These are phyloP conservation scores for Sebastes diaconus DNA, from an alignment of 2,797 vertebrate species.

Conservation along the genomic window DNA sequence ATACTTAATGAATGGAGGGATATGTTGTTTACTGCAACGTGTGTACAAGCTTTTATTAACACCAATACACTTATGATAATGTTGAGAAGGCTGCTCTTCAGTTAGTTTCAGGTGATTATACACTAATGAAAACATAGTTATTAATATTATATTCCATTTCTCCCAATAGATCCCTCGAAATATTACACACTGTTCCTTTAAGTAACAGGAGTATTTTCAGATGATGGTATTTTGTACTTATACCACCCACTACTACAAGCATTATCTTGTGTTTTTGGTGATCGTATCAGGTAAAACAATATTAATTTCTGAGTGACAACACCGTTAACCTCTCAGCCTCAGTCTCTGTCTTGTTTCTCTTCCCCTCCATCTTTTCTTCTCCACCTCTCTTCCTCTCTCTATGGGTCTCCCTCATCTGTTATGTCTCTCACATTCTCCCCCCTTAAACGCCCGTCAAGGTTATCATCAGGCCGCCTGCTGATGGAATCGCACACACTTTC, in stretches of 20 bases:
- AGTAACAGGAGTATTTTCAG: background rate
- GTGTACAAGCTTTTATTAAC: background rate
- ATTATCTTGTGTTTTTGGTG: background rate
- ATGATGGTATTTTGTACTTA: background rate
- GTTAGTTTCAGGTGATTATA: too few species aligned
- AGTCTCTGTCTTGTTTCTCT: background rate
- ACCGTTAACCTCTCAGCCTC: background rate
- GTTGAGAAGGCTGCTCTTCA: background rate
- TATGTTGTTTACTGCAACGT: background rate
- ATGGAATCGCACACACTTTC: conserved; percentile 27
- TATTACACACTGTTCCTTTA: too few species aligned
- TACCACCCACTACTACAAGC: background rate
- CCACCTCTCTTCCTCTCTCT: background rate
- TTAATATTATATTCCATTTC: too few species aligned
- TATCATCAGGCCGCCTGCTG: conserved; percentile 33
- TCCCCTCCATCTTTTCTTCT: background rate
- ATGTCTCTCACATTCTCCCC: conserved; percentile 21
- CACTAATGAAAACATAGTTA: too few species aligned
- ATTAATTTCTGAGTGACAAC: background rate
- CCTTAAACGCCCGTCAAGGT: conserved; percentile 49
- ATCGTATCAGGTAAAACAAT: background rate
- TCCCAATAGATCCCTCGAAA: too few species aligned
- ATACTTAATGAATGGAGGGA: background rate
- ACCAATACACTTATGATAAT: background rate
- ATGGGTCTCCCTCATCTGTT: background rate